phyloP scores from a whole-genome alignment of 2,888 invertebrate genomes.

The Lepidochitona cinerea region DNA sequence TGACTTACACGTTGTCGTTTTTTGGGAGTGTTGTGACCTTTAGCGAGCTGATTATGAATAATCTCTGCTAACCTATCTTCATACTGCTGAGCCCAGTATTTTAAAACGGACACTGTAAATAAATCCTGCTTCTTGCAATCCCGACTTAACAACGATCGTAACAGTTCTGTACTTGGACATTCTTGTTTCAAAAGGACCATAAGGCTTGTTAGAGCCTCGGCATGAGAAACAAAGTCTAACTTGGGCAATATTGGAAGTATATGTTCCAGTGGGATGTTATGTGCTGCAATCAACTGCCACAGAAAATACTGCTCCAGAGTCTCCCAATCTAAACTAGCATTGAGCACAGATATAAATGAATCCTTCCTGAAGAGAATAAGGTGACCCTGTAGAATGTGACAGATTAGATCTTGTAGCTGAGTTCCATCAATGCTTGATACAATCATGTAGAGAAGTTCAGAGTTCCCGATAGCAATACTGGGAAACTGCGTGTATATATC shows the following conservation, averaged over 20 bases:
- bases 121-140: conserved; percentile 79
- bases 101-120: conserved; percentile 91
- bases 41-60: conserved; percentile 70
- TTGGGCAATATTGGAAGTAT: conserved; percentile 86
- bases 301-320: conserved; percentile 97
- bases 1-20: conserved; percentile 76
- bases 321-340: conserved; percentile 93
- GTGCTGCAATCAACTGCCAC: conserved; percentile 96
- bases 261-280: conserved; percentile 93
- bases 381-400: conserved; percentile 90
- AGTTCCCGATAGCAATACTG: conserved; percentile 88
- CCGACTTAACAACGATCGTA: conserved; percentile 82
- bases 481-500: conserved; percentile 92
- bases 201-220: conserved; percentile 93
- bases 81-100: conserved; percentile 94
- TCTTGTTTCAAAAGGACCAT: conserved; percentile 93
- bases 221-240: conserved; percentile 78
- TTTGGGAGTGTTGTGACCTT: conserved; percentile 86
- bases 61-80: conserved; percentile 82
- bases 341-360: conserved; percentile 71
- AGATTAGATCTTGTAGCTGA: conserved; percentile 91
- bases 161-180: conserved; percentile 87
- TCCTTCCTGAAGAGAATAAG: conserved; percentile 74
- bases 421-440: conserved; percentile 91
- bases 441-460: conserved; percentile 88